A percentile compares a stretch with the other conserved stretches of the same genome.
Evolutionary conservation across 2,888 invertebrate genomes (phyloP).

Genomic region (Dendrolimus houi): DNA sequence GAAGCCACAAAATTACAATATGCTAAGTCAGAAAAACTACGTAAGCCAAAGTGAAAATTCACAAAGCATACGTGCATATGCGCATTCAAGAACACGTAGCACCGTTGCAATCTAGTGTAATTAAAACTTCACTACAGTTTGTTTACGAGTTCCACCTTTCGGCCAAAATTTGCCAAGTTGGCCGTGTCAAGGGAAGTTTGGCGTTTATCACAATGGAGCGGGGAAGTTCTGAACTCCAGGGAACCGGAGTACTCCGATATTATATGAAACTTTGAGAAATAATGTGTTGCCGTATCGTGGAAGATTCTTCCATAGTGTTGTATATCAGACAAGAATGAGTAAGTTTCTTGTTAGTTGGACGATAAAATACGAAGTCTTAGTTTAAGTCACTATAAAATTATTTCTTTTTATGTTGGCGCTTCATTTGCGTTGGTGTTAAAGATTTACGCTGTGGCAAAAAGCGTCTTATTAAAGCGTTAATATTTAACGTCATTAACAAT

Average conservation of each 20-base stretch:
- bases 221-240: constrained; percentile 34
- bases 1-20: too few species aligned
- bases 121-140: constrained; percentile 60
- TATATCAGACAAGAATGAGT: too few species aligned
- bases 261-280: constrained; percentile 42
- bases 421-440: too few species aligned
- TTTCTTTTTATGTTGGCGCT: too few species aligned
- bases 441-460: too few species aligned
- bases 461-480: too few species aligned
- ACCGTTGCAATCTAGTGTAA: constrained; percentile 54
- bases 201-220: constrained; percentile 49
- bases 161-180: constrained; percentile 47
- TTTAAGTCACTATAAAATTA: too few species aligned
- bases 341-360: too few species aligned
- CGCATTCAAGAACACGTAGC: constrained; percentile 27
- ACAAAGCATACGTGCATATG: constrained; percentile 13
- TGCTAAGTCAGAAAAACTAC: too few species aligned
- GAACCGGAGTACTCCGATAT: constrained; percentile 38
- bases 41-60: constrained; percentile 2
- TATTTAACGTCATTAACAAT: too few species aligned
- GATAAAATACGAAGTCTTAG: too few species aligned
- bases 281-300: constrained; percentile 23
- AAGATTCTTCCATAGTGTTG: too few species aligned
- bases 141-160: constrained; percentile 65
- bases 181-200: constrained; percentile 28